These are phyloP conservation scores for Leguminivora glycinivorella DNA, from an alignment of 1,140 invertebrate genomes.

Conservation along the genomic window DNA sequence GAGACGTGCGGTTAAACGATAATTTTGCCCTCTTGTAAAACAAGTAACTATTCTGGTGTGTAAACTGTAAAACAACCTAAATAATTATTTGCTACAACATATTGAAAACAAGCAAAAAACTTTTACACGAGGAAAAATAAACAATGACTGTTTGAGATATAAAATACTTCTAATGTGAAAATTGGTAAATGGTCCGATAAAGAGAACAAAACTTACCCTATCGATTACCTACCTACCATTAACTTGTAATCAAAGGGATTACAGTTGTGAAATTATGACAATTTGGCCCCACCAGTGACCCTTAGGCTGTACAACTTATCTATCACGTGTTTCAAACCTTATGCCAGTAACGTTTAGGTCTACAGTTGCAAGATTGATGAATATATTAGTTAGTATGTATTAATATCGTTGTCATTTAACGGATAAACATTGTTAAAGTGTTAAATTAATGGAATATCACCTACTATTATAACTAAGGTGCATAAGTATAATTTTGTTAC, in stretches of 20 bases:
- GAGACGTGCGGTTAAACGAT: too few species aligned
- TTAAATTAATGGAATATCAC: conserved; percentile 19
- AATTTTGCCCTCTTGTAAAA: too few species aligned
- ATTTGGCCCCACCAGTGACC: conserved; percentile 25
- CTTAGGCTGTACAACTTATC: neutral
- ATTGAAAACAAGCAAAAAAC: too few species aligned
- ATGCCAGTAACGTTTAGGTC: neutral
- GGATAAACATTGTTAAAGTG: conserved; percentile 20
- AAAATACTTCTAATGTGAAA: neutral
- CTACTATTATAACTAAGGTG: too few species aligned
- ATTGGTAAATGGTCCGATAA: neutral
- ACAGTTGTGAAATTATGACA: conserved; percentile 30
- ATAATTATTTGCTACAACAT: too few species aligned
- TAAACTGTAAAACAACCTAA: too few species aligned
- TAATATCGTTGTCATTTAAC: conserved; percentile 18
- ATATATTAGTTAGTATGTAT: neutral
- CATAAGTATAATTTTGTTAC: neutral
- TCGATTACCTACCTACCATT: conserved; percentile 13
- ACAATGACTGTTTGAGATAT: neutral
- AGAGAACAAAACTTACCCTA: conserved; percentile 20
- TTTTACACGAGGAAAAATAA: neutral
- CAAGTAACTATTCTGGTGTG: too few species aligned
- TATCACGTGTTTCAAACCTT: neutral
- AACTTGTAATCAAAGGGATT: conserved; percentile 28
- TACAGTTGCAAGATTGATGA: neutral